Evolutionary conservation across 2,113 vertebrate species (phyloP).

Genomic region (Cryptomyrus ogoouensis): DNA sequence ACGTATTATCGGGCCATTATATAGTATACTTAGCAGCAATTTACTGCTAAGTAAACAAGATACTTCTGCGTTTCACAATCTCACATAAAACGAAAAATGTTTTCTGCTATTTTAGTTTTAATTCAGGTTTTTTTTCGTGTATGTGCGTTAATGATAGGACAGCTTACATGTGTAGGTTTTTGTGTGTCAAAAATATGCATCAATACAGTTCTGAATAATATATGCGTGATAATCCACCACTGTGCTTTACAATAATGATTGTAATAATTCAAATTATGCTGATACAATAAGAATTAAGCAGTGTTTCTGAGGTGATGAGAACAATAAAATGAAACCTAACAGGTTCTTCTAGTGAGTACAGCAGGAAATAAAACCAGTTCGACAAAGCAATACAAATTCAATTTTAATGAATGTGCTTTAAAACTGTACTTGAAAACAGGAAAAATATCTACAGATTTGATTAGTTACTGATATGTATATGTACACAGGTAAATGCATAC

Average conservation of each 20-base stretch:
- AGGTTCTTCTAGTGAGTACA: neutral
- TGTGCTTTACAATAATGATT: too few species aligned
- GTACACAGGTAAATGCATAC: neutral
- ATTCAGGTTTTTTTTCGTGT: neutral
- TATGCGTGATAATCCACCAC: neutral
- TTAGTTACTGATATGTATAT: neutral
- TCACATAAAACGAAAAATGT: neutral
- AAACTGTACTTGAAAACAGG: constrained; percentile 13
- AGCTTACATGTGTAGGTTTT: neutral
- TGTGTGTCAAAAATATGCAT: neutral
- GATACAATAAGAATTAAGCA: neutral
- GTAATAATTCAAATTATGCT: neutral
- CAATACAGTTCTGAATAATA: neutral
- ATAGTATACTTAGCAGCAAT: too few species aligned
- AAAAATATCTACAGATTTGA: neutral
- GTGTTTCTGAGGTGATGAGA: neutral
- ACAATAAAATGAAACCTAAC: neutral
- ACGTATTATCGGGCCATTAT: neutral
- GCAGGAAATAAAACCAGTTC: neutral
- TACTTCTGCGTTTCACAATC: neutral
- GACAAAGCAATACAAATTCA: neutral
- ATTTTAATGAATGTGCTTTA: constrained; percentile 17
- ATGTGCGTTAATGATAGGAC: neutral
- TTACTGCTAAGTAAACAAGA: too few species aligned
- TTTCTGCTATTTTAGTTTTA: neutral